These are phyloP conservation scores for Loxodonta africana DNA, from an alignment of 2,113 vertebrate genomes.

Conservation along the genomic window DNA sequence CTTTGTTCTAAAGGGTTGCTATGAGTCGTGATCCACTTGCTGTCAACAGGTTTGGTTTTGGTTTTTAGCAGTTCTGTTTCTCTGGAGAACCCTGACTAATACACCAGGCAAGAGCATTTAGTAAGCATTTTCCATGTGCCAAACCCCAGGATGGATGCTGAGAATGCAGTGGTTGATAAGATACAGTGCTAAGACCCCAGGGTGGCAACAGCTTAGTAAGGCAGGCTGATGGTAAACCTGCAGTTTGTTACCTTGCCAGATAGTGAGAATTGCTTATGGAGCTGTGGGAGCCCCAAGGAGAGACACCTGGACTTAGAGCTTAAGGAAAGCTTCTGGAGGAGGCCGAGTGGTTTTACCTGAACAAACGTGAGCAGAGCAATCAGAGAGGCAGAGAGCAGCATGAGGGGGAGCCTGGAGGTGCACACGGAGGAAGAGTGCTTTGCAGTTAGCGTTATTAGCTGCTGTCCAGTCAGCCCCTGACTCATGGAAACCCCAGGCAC, in stretches of 20 bases:
- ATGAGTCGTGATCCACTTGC: not conserved
- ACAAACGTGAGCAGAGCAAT: not conserved
- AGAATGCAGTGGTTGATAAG: not conserved
- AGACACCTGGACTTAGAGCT: not conserved
- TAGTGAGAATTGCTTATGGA: not conserved
- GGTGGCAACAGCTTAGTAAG: not conserved
- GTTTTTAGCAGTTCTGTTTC: not conserved
- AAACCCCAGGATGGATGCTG: accelerated
- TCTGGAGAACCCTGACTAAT: not conserved
- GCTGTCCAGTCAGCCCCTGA: not conserved
- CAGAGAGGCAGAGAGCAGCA: not conserved
- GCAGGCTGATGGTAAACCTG: not conserved
- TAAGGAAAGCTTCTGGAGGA: not conserved
- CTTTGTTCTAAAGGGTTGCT: not conserved
- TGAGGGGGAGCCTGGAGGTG: not conserved
- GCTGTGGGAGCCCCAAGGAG: not conserved
- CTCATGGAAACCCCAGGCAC: not conserved
- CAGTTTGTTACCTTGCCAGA: not conserved
- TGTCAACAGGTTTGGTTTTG: not conserved
- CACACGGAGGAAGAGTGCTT: not conserved
- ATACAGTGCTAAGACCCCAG: not conserved
- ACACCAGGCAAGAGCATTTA: not conserved
- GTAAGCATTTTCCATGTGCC: not conserved
- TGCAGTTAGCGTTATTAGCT: not conserved
- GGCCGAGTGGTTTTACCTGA: not conserved